These are phyloP conservation scores for Spodoptera frugiperda DNA, from an alignment of 1,140 invertebrate species.

Conservation along the genomic window DNA sequence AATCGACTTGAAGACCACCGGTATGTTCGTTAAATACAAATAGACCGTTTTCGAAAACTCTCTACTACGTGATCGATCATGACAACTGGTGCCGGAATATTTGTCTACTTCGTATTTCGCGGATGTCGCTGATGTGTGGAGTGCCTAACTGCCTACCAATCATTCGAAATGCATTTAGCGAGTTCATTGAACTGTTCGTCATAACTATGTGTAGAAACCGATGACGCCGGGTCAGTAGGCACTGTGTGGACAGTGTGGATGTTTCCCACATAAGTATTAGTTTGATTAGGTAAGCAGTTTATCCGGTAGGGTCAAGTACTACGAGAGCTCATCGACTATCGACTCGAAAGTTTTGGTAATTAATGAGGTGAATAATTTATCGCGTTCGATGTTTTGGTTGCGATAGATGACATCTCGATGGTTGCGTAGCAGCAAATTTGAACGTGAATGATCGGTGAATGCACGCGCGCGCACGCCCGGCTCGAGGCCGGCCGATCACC, in stretches of 20 bases:
- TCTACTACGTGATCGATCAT: conserved; percentile 1
- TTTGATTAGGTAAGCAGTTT: conserved; percentile 29
- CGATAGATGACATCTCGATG: conserved; percentile 38
- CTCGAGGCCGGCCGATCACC: conserved; percentile 83
- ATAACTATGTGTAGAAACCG: conserved; percentile 18
- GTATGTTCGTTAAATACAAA: not conserved
- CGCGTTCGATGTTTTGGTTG: conserved; percentile 16
- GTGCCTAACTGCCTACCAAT: conserved; percentile 1
- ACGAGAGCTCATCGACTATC: conserved; percentile 5
- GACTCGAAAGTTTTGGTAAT: conserved; percentile 4
- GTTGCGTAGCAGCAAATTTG: conserved; percentile 57
- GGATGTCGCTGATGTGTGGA: not conserved
- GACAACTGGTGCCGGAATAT: conserved; percentile 1
- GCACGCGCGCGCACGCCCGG: conserved; percentile 68
- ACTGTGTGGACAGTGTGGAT: conserved; percentile 5
- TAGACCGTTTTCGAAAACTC: not conserved
- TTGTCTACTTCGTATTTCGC: not conserved
- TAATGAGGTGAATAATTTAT: conserved; percentile 13
- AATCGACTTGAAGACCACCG: too few species aligned
- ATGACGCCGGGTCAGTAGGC: not conserved
- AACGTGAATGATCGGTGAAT: conserved; percentile 76
- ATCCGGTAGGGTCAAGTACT: not conserved
- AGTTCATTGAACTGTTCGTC: conserved; percentile 27
- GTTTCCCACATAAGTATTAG: conserved; percentile 4
- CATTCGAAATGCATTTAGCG: conserved; percentile 30